phyloP scores from a whole-genome alignment of 1,140 invertebrate genomes.

The Coelopa frigida region DNA sequence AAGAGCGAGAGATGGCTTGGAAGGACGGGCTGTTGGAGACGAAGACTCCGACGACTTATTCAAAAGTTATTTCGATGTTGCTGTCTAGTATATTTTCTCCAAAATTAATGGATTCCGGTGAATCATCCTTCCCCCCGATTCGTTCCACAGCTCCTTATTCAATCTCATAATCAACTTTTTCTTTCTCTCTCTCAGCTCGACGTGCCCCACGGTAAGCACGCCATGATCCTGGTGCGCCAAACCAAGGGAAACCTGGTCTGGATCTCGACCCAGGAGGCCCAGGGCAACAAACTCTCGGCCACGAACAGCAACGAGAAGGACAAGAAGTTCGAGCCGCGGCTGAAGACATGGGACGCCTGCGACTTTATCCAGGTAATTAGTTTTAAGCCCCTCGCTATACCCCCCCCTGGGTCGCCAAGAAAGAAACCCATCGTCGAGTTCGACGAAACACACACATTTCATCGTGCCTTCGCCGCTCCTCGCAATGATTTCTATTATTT shows the following conservation, averaged over 20 bases:
- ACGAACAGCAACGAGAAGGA: slow-evolving; percentile 40
- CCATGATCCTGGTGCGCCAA: slow-evolving; percentile 73
- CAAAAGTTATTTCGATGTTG: too few species aligned
- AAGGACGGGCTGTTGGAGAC: background rate
- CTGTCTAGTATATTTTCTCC: too few species aligned
- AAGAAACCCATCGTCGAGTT: too few species aligned
- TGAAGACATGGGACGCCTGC: slow-evolving; percentile 72
- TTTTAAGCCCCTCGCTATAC: slow-evolving; percentile 17
- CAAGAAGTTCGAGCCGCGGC: slow-evolving; percentile 47
- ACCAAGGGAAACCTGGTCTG: slow-evolving; percentile 74
- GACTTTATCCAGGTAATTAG: slow-evolving; percentile 65
- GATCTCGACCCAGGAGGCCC: slow-evolving; percentile 59
- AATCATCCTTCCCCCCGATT: slow-evolving; percentile 1
- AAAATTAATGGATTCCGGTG: too few species aligned
- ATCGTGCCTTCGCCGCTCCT: too few species aligned
- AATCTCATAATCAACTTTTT: background rate
- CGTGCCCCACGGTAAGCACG: slow-evolving; percentile 73
- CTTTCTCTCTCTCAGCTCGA: slow-evolving; percentile 54
- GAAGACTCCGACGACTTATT: too few species aligned
- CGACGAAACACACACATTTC: too few species aligned
- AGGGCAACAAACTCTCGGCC: slow-evolving; percentile 27
- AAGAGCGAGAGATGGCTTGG: background rate
- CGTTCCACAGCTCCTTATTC: background rate
- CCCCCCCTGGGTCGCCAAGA: too few species aligned
- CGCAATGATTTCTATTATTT: background rate